Conservation (phyloP, 1,140 invertebrate genomes). For the Drosophila biarmipes region DNA sequence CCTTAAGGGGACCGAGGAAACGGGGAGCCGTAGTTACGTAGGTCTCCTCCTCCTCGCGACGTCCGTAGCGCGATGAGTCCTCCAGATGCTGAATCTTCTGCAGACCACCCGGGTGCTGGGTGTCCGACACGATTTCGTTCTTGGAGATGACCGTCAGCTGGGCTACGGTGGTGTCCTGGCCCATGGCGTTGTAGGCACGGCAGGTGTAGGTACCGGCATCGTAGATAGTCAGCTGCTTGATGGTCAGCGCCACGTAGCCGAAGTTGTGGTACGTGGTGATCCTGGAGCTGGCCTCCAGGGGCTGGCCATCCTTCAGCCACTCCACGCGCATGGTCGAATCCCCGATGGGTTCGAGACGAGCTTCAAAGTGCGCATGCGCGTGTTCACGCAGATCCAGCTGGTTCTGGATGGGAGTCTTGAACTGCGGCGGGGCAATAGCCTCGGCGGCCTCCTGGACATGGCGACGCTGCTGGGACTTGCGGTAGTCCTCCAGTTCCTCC, state of each 20-base stretch:
- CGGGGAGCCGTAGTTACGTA: conserved; percentile 91
- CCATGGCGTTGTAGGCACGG: conserved; percentile 93
- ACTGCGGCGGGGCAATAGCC: conserved; percentile 92
- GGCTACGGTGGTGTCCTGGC: conserved; percentile 94
- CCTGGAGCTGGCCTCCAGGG: conserved; percentile 95
- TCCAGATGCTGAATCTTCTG: conserved; percentile 95
- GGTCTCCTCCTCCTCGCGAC: conserved; percentile 89
- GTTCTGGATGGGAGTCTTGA: conserved; percentile 96
- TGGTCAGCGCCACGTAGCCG: conserved; percentile 97
- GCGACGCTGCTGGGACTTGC: conserved; percentile 90
- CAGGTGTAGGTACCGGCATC: conserved; percentile 97
- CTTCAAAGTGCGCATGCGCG: conserved; percentile 98
- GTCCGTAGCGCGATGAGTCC: conserved; percentile 90
- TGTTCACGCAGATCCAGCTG: conserved; percentile 95
- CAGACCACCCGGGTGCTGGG: conserved; percentile 93
- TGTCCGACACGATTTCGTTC: conserved; percentile 93
- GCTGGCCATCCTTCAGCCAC: conserved; percentile 97
- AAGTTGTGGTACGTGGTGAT: conserved; percentile 98
- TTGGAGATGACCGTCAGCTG: conserved; percentile 94
- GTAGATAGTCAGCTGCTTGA: conserved; percentile 95
- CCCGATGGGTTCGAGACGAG: conserved; percentile 95
- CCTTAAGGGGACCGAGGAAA: conserved; percentile 94
- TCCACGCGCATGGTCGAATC: conserved; percentile 96
- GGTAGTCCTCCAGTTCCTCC: conserved; percentile 96
- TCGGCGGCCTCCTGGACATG: conserved; percentile 92